Evolutionary conservation across 2,888 invertebrate species (phyloP).

Genomic region (Congeria kusceri): DNA sequence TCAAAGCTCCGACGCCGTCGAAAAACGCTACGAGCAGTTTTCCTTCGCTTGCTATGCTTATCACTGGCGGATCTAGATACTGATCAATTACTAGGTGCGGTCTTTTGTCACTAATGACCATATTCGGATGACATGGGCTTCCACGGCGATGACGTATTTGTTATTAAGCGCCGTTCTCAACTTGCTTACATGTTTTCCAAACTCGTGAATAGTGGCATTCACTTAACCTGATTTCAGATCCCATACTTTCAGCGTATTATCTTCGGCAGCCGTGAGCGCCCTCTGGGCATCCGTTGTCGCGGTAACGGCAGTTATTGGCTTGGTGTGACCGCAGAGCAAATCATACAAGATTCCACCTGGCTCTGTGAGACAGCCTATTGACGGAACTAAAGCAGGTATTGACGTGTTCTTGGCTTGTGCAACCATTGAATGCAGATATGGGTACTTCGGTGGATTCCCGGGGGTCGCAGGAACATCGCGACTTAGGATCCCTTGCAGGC

Average conservation of each 20-base stretch:
- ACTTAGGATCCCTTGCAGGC: constrained; percentile 83
- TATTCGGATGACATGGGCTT: constrained; percentile 74
- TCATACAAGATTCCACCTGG: constrained; percentile 83
- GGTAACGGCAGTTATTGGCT: constrained; percentile 81
- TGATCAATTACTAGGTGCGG: constrained; percentile 72
- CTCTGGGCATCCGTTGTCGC: constrained; percentile 79
- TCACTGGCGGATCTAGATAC: constrained; percentile 79
- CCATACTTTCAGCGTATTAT: constrained; percentile 83
- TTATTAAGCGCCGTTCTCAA: constrained; percentile 74
- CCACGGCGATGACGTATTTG: constrained; percentile 77
- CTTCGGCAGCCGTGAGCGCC: constrained; percentile 81
- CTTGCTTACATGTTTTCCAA: constrained; percentile 77
- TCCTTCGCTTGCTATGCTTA: constrained; percentile 78
- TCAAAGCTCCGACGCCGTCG: constrained; percentile 79
- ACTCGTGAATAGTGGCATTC: constrained; percentile 74
- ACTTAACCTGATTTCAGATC: constrained; percentile 81
- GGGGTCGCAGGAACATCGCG: constrained; percentile 79
- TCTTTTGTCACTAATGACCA: constrained; percentile 76
- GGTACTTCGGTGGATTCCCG: constrained; percentile 81
- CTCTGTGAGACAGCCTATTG: constrained; percentile 80
- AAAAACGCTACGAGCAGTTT: constrained; percentile 78
- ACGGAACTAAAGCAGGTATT: constrained; percentile 80
- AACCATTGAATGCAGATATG: constrained; percentile 76
- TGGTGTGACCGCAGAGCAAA: constrained; percentile 81
- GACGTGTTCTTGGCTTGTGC: constrained; percentile 76